These are phyloP conservation scores for Sweltsa coloradensis DNA, from an alignment of 1,140 invertebrate species.

Conservation along the genomic window DNA sequence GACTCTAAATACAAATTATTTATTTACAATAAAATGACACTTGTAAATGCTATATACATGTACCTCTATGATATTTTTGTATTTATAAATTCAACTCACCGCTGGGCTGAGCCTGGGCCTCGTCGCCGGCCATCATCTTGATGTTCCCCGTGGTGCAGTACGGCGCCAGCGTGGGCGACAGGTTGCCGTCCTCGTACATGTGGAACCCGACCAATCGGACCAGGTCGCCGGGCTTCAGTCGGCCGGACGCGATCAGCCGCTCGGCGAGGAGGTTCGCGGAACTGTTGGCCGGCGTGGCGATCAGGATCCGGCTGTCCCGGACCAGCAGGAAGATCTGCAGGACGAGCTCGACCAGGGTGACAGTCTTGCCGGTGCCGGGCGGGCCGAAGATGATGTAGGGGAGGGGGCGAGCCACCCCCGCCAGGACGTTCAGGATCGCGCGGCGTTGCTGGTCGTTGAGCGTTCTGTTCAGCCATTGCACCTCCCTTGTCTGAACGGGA, in stretches of 20 bases:
- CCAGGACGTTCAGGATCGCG: slow-evolving; percentile 50
- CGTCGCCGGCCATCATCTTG: neutral
- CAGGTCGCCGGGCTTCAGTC: slow-evolving; percentile 46
- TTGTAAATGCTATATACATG: too few species aligned
- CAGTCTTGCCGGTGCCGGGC: slow-evolving; percentile 70
- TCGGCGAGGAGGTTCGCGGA: slow-evolving; percentile 69
- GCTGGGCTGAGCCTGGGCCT: neutral
- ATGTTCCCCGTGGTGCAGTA: slow-evolving; percentile 55
- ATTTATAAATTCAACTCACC: neutral
- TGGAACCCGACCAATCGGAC: slow-evolving; percentile 54
- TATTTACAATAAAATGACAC: too few species aligned
- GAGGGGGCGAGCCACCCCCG: slow-evolving; percentile 39
- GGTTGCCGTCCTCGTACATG: slow-evolving; percentile 38
- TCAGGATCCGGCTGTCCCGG: slow-evolving; percentile 52
- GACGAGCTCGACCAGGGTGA: slow-evolving; percentile 60
- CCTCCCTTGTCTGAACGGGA: too few species aligned
- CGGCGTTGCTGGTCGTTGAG: slow-evolving; percentile 37
- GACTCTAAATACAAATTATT: too few species aligned
- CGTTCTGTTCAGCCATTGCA: slow-evolving; percentile 7
- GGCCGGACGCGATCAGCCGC: slow-evolving; percentile 43
- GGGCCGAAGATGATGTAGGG: slow-evolving; percentile 71
- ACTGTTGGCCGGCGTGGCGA: slow-evolving; percentile 80
- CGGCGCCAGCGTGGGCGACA: slow-evolving; percentile 47
- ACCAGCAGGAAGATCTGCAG: slow-evolving; percentile 43
- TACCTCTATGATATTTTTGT: too few species aligned